Evolutionary conservation across 2,888 invertebrate species (phyloP).

Genomic region (Clitarchus hookeri): DNA sequence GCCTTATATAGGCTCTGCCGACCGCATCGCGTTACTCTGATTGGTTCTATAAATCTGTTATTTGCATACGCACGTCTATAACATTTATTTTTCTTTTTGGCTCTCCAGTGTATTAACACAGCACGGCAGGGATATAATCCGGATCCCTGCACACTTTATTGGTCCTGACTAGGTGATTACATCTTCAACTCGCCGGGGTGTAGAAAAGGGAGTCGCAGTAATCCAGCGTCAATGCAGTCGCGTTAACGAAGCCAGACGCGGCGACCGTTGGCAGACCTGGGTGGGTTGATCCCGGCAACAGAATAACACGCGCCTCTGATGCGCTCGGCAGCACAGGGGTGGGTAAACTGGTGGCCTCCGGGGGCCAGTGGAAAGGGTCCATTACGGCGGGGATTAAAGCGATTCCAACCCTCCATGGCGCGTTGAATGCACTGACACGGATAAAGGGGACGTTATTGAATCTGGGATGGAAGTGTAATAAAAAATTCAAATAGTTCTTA

Average conservation of each 20-base stretch:
- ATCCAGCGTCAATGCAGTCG: background rate
- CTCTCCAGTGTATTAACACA: too few species aligned
- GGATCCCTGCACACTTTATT: background rate
- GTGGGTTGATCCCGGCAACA: background rate
- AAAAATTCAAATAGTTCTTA: background rate
- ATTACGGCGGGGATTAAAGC: background rate
- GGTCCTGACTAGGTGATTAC: background rate
- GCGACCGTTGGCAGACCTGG: background rate
- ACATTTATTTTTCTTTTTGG: too few species aligned
- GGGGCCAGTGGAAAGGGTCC: background rate
- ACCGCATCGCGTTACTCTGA: too few species aligned
- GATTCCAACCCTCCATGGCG: background rate
- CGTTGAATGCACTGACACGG: background rate
- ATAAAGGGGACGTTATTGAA: background rate
- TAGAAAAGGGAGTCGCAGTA: background rate
- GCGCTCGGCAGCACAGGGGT: background rate
- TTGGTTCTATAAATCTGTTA: too few species aligned
- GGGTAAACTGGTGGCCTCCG: background rate
- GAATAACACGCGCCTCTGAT: background rate
- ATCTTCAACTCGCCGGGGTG: too few species aligned
- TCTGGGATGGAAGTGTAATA: background rate
- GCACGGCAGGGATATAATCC: background rate
- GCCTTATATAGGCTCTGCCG: too few species aligned
- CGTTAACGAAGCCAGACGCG: slow-evolving; percentile 8
- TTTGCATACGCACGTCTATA: too few species aligned